A percentile compares a stretch with the other conserved stretches of the same genome.
Evolutionary conservation across 1,140 invertebrate genomes (phyloP).

Genomic region (Andricus grossulariae): DNA sequence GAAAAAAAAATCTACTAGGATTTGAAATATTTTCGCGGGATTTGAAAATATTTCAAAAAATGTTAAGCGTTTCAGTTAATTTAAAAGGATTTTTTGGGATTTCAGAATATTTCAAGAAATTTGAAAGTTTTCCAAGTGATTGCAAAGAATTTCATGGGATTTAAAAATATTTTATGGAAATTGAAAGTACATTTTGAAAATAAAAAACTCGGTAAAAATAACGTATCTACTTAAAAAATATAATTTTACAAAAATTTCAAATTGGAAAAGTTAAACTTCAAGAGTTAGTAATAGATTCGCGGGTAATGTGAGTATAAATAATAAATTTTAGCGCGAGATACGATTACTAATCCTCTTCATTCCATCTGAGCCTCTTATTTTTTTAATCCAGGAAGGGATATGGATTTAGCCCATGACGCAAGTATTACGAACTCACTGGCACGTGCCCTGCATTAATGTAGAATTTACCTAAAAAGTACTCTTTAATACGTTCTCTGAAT

Average conservation of each 20-base stretch:
- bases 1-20: too few relatives aligned
- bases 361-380: constrained; percentile 9
- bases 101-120: too few relatives aligned
- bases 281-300: constrained; percentile 4
- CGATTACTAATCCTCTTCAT: constrained; percentile 10
- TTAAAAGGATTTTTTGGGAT: too few relatives aligned
- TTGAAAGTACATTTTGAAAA: too few relatives aligned
- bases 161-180: too few relatives aligned
- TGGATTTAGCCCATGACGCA: constrained; percentile 15
- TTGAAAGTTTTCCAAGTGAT: too few relatives aligned
- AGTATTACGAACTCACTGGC: constrained; percentile 4
- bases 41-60: too few relatives aligned
- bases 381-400: constrained; percentile 23
- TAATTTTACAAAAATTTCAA: constrained; percentile 39
- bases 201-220: too few relatives aligned
- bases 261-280: neutral
- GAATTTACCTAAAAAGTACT: neutral
- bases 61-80: too few relatives aligned
- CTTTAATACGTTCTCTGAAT: neutral
- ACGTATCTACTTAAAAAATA: too few relatives aligned
- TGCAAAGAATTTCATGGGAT: too few relatives aligned
- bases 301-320: neutral
- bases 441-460: neutral
- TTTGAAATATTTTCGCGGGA: too few relatives aligned
- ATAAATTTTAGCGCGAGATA: neutral